Evolutionary conservation across 2,113 vertebrate genomes (phyloP).

Genomic region (Ammospiza caudacuta): DNA sequence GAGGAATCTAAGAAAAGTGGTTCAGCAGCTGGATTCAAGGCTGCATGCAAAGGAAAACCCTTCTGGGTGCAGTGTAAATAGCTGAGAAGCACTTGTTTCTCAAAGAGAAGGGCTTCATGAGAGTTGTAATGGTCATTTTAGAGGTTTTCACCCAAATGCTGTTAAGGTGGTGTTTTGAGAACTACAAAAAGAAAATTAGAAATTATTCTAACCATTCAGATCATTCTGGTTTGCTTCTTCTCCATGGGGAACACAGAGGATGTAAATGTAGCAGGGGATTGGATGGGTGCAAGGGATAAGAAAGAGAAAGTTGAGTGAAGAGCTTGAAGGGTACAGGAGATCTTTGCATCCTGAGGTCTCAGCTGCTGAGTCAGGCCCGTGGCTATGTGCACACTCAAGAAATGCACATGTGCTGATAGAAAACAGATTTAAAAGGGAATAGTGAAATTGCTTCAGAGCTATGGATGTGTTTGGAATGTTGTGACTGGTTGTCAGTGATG

Average conservation of each 20-base stretch:
- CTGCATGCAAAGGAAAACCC: neutral
- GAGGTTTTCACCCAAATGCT: neutral
- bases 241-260: fast-evolving
- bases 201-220: fast-evolving
- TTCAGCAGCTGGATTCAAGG: neutral
- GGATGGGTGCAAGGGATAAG: neutral
- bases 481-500: conserved; percentile 72
- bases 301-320: neutral
- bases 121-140: neutral
- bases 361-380: neutral
- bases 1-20: neutral
- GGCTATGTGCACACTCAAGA: neutral
- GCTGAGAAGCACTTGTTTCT: neutral
- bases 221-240: neutral
- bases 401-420: conserved; percentile 49
- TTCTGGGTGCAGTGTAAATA: neutral
- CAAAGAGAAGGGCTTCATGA: neutral
- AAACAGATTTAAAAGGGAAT: conserved; percentile 70
- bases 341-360: neutral
- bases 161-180: neutral
- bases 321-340: neutral
- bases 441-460: conserved; percentile 42
- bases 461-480: conserved; percentile 61
- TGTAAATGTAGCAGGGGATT: neutral
- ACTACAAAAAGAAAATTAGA: neutral